A percentile compares a stretch with the other conserved stretches of the same genome.
Evolutionary conservation across 2,888 invertebrate genomes (phyloP).

Genomic region (Pemphredon lugubris): DNA sequence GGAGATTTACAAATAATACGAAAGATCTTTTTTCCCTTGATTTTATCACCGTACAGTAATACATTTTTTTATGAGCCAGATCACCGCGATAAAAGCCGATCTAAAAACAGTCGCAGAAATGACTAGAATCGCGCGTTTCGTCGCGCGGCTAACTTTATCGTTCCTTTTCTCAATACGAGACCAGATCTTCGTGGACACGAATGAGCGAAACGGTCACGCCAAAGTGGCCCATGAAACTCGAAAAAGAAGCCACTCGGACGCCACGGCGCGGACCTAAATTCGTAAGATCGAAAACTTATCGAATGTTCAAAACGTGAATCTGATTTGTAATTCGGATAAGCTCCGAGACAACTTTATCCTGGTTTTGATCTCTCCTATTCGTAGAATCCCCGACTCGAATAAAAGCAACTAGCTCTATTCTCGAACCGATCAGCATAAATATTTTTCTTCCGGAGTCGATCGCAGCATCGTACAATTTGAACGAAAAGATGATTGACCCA

Average conservation of each 20-base stretch:
- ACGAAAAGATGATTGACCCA: too few relatives aligned
- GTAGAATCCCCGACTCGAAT: constrained; percentile 32
- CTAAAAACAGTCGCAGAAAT: too few relatives aligned
- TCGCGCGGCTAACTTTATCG: constrained; percentile 1
- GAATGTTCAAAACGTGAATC: constrained; percentile 20
- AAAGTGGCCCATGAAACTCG: constrained; percentile 8
- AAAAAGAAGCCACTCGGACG: constrained; percentile 4
- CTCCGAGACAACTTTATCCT: constrained; percentile 17
- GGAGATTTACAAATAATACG: too few relatives aligned
- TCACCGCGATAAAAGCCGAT: too few relatives aligned
- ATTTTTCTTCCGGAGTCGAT: constrained; percentile 45
- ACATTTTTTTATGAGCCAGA: too few relatives aligned
- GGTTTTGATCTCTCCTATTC: constrained; percentile 12
- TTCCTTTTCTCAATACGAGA: constrained; percentile 22
- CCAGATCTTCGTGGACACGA: constrained; percentile 5
- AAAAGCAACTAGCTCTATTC: constrained; percentile 35
- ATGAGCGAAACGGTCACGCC: neutral
- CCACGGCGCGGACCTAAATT: constrained; percentile 22
- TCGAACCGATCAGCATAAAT: constrained; percentile 33
- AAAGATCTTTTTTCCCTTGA: too few relatives aligned
- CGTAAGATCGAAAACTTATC: constrained; percentile 3
- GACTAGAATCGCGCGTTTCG: too few relatives aligned
- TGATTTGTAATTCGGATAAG: constrained; percentile 29
- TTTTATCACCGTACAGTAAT: too few relatives aligned
- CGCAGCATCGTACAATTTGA: too few relatives aligned